A percentile compares a stretch with the other conserved stretches of the same genome.
Conservation (phyloP, 2,797 vertebrate genomes). For the Megalops cyprinoides region DNA sequence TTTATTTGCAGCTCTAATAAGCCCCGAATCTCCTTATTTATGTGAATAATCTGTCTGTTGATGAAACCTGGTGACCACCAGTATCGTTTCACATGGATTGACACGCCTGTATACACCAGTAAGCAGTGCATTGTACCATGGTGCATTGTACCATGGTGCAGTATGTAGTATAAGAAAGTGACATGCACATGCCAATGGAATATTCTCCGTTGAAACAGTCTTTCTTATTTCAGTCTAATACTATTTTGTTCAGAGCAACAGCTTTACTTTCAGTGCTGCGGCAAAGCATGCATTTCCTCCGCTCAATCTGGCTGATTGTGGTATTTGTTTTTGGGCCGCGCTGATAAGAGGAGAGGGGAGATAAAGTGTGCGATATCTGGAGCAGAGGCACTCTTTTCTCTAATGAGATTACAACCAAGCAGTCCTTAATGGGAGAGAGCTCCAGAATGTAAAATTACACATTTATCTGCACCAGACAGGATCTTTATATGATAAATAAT, state of each 20-base stretch:
- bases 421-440: slow-evolving; percentile 51
- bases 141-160: too few species aligned
- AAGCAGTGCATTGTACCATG: too few species aligned
- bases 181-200: neutral
- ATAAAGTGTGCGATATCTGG: slow-evolving; percentile 61
- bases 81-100: neutral
- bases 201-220: neutral
- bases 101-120: neutral
- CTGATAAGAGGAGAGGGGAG: slow-evolving; percentile 41
- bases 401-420: slow-evolving; percentile 32
- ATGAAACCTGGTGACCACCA: neutral
- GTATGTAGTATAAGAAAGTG: neutral
- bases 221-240: slow-evolving; percentile 13
- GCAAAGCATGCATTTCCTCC: neutral
- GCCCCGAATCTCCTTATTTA: neutral
- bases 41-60: neutral
- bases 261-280: neutral
- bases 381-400: slow-evolving; percentile 43
- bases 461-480: slow-evolving; percentile 44
- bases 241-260: slow-evolving; percentile 4
- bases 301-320: slow-evolving; percentile 33
- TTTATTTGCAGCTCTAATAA: neutral
- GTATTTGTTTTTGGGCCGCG: slow-evolving; percentile 47
- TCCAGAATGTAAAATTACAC: slow-evolving; percentile 58
- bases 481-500: slow-evolving; percentile 23